Conservation (phyloP, 2,113 vertebrate species). For the Rhodinocichla rosea region DNA sequence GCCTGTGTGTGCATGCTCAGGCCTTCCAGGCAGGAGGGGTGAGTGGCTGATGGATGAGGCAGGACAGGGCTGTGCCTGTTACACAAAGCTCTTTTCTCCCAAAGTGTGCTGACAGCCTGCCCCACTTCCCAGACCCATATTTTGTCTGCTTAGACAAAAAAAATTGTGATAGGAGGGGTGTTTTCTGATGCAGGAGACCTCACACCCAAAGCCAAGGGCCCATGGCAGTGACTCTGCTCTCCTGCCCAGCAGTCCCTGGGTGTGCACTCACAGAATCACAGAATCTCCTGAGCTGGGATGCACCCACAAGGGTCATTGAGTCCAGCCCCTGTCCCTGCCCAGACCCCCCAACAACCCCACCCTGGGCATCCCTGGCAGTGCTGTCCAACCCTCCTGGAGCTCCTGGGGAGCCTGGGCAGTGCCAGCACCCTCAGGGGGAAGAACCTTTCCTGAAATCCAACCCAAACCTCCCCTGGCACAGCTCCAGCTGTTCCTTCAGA, state of each 20-base stretch:
- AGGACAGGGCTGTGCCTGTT: not conserved
- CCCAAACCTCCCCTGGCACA: not conserved
- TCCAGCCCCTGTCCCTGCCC: accelerated
- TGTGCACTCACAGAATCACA: not conserved
- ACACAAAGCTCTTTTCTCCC: not conserved
- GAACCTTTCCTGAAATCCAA: not conserved
- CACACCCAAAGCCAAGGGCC: not conserved
- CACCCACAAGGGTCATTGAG: accelerated
- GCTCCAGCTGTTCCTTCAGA: not conserved
- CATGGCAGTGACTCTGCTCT: accelerated
- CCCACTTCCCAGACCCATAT: accelerated
- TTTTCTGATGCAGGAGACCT: not conserved
- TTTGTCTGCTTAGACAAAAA: not conserved
- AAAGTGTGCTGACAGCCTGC: not conserved
- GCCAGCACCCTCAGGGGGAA: not conserved
- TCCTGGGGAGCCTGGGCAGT: not conserved
- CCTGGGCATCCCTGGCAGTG: accelerated
- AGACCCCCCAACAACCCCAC: not conserved
- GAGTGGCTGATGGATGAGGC: not conserved
- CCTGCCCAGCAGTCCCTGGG: not conserved
- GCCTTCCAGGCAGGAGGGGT: not conserved
- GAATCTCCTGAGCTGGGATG: not conserved
- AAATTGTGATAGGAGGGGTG: not conserved
- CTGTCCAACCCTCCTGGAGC: accelerated
- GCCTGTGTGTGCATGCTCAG: not conserved